phyloP scores from a whole-genome alignment of 2,797 vertebrate species.

The Lithobates sylvaticus region DNA sequence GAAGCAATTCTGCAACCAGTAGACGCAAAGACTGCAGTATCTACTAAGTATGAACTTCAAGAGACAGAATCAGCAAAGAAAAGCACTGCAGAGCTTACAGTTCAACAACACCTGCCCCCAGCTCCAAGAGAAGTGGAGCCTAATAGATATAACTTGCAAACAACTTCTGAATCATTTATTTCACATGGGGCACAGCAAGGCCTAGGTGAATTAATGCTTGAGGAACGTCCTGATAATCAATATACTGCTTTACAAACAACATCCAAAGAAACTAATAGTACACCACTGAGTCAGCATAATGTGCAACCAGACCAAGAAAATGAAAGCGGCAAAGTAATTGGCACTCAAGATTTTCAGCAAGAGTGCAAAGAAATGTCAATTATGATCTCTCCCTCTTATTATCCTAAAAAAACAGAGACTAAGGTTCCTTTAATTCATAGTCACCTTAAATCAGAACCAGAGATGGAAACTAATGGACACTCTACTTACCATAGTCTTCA shows the following conservation, averaged over 20 bases:
- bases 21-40: background rate
- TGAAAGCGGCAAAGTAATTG: background rate
- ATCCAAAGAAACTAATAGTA: background rate
- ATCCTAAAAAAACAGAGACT: background rate
- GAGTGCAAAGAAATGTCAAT: background rate
- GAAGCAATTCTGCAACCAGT: background rate
- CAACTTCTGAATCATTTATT: background rate
- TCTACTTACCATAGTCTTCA: slow-evolving; percentile 24
- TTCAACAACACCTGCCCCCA: background rate
- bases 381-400: background rate
- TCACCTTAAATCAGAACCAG: background rate
- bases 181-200: background rate
- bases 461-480: background rate
- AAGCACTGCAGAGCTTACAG: background rate
- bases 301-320: background rate
- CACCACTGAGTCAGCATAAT: background rate
- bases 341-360: background rate
- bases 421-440: background rate
- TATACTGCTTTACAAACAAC: background rate
- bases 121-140: background rate
- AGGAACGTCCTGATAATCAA: background rate
- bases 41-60: background rate
- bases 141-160: background rate
- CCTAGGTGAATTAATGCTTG: background rate
- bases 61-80: background rate